phyloP scores from a whole-genome alignment of 2,888 invertebrate genomes.

The Pristionchus arcanus region DNA sequence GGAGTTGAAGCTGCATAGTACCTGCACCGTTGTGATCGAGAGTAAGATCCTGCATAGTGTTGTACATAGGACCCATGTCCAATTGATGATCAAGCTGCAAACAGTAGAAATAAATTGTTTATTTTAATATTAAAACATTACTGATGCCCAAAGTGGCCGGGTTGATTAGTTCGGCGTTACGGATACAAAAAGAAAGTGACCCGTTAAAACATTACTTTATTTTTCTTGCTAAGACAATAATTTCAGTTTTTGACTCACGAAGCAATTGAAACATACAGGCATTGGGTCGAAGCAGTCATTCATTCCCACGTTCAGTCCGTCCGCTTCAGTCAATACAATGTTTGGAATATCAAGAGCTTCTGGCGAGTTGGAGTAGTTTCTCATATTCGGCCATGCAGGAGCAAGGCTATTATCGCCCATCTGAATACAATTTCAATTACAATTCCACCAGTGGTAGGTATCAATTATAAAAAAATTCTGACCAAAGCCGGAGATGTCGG shows the following conservation, averaged over 20 bases:
- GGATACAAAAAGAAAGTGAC: neutral
- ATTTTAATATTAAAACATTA: neutral
- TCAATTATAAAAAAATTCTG: constrained; percentile 53
- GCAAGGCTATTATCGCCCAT: constrained; percentile 17
- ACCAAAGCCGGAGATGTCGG: constrained; percentile 74
- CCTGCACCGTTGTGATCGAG: neutral
- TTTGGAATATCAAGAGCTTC: constrained; percentile 73
- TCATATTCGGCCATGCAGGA: constrained; percentile 48
- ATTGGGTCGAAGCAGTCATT: constrained; percentile 63
- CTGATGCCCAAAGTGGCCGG: neutral
- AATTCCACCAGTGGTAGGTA: neutral
- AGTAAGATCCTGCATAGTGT: constrained; percentile 31
- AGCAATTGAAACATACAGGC: neutral
- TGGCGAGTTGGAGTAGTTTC: constrained; percentile 70
- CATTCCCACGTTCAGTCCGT: constrained; percentile 68
- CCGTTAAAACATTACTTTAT: neutral
- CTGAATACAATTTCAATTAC: no score
- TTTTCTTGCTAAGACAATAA: neutral
- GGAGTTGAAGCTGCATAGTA: neutral
- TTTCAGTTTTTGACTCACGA: neutral
- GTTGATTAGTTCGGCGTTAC: no score
- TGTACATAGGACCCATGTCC: constrained; percentile 40
- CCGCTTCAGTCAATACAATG: constrained; percentile 74
- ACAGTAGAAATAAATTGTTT: neutral
- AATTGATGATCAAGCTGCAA: constrained; percentile 24